Base-by-base conservation (phyloP, 2,797 vertebrate genomes). In the Loris lydekkerianus region DNA sequence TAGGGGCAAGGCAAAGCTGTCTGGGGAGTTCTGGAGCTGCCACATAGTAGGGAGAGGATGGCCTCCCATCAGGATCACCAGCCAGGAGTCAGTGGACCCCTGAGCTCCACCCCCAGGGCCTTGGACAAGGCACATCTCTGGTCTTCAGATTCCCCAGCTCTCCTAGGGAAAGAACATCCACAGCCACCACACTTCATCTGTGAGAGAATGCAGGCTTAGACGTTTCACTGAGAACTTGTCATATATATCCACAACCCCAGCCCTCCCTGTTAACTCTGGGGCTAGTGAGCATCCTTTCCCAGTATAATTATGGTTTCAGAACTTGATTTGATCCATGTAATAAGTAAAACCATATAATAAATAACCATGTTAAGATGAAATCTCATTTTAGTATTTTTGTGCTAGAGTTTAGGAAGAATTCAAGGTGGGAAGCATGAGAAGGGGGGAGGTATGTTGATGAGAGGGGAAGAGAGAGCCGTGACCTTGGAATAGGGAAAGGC, bases 291-390 rank as follows among this genome's bases (percentile, higher is more conserved):
- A 2, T 65, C 83, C 65, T 73, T 92, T 93, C 70, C 67, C 72
- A 72, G 4, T 15, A 53, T 58, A 70, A 78, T 49, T 88, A 73
- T 89, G 73, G 75, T 84, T 93, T 75, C 49, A 6, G 80, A 80
- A 89, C 10, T 92, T 84, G 65, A 86, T 83, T 70, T 83, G 73
- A 86, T 91, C 70, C 61, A 4, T 61, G 70, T 88, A 37, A 72
- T 63, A 75, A 94, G 60, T 21, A 88, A 94, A 95, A 82, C 29
- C 15, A 86, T 81, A 40, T 27, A n/a, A 77, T 73, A 7, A 72
- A 75, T 81, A 86, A 65, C n/a, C 25, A 60, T 14, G 40, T 61
- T 60, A 72, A 67, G 15, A 29, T 70, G 65, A 94, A 96, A 82
- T 83, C 9, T 7, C 31, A 11, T 34, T 84, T 75, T 34, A n/a